Evolutionary conservation across 2,888 invertebrate species (phyloP).

Genomic region (Lasioglossum marginatum): DNA sequence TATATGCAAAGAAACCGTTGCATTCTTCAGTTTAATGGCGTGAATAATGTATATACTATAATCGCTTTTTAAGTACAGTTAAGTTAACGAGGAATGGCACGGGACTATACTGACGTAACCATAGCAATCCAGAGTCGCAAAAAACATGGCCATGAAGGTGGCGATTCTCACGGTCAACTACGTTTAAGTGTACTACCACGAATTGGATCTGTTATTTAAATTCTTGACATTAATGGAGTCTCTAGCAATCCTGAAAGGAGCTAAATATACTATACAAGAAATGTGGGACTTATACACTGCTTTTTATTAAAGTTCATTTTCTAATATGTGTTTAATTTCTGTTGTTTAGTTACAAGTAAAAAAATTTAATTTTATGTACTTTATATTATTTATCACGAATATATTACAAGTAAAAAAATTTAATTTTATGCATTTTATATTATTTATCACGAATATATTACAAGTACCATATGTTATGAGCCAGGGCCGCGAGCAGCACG

Average conservation of each 20-base stretch:
- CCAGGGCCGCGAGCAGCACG: no score
- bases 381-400: no score
- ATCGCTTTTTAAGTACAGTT: neutral
- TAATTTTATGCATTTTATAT: no score
- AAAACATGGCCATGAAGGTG: conserved; percentile 61
- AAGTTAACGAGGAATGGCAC: conserved; percentile 7
- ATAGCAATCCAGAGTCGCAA: conserved; percentile 29
- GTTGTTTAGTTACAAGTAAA: no score
- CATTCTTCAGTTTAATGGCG: neutral
- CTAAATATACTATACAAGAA: no score
- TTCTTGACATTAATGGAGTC: neutral
- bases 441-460: no score
- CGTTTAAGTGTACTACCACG: conserved; percentile 8
- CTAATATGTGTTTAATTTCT: no score
- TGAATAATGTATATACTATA: neutral
- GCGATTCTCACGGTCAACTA: conserved; percentile 68
- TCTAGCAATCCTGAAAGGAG: neutral
- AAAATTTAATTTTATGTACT: no score
- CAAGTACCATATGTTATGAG: no score
- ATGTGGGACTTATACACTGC: no score
- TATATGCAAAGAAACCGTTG: neutral
- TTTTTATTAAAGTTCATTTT: no score
- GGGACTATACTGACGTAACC: conserved; percentile 44
- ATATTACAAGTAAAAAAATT: no score
- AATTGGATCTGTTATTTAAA: conserved; percentile 12